Evolutionary conservation across 2,888 invertebrate genomes (phyloP).

Genomic region (Pollenia griseotomentosa): DNA sequence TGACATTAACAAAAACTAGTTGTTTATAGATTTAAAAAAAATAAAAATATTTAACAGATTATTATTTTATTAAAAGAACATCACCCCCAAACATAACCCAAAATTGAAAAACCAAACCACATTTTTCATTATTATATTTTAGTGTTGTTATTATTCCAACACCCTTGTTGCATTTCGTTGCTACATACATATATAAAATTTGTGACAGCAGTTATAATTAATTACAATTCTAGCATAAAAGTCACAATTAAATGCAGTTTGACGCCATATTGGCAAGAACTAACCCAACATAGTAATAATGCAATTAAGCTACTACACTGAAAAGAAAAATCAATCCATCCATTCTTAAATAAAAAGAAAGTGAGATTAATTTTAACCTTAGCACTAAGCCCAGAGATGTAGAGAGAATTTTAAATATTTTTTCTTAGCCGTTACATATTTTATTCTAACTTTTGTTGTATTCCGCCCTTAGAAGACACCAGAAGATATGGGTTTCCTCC

Average conservation of each 20-base stretch:
- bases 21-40: constrained; percentile 17
- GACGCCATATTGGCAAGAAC: constrained; percentile 33
- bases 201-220: constrained; percentile 59
- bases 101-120: constrained; percentile 35
- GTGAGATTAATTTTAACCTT: too few relatives aligned
- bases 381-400: too few relatives aligned
- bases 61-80: constrained; percentile 1
- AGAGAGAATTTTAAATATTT: too few relatives aligned
- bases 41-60: constrained; percentile 62
- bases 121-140: constrained; percentile 8
- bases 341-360: too few relatives aligned
- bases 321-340: too few relatives aligned
- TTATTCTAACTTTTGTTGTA: too few relatives aligned
- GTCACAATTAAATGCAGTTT: constrained; percentile 58
- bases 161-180: constrained; percentile 37
- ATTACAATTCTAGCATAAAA: constrained; percentile 40
- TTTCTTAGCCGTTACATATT: too few relatives aligned
- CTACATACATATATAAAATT: neutral
- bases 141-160: neutral
- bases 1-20: constrained; percentile 33
- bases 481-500: too few relatives aligned
- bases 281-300: too few relatives aligned
- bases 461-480: too few relatives aligned
- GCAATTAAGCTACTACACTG: too few relatives aligned
- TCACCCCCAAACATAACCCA: neutral